Conservation (phyloP, 1,140 invertebrate genomes). For the Nixonia krombeini region DNA sequence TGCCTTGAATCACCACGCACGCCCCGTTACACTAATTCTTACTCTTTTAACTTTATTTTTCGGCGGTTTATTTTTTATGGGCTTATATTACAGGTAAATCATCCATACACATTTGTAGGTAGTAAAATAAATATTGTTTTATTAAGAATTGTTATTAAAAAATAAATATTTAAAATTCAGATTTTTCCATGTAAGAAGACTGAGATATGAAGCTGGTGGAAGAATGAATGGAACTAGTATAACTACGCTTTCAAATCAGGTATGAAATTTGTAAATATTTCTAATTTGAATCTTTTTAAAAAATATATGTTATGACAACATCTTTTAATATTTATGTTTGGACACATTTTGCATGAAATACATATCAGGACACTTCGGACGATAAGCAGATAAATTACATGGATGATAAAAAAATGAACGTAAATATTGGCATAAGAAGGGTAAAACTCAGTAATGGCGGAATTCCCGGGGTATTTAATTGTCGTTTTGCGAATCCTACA, state of each 20-base stretch:
- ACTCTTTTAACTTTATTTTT: conserved; percentile 75
- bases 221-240: conserved; percentile 65
- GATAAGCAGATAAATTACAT: conserved; percentile 61
- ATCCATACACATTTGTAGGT: too few species aligned
- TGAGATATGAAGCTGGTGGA: conserved; percentile 78
- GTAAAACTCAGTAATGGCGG: conserved; percentile 70
- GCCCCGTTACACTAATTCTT: conserved; percentile 74
- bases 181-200: conserved; percentile 79
- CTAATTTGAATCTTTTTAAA: neutral
- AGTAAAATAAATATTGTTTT: neutral
- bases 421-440: conserved; percentile 52
- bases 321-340: too few species aligned
- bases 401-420: conserved; percentile 58
- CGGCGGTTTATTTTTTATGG: conserved; percentile 87
- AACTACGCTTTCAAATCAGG: conserved; percentile 58
- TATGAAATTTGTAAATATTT: too few species aligned
- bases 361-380: conserved; percentile 54
- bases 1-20: conserved; percentile 57
- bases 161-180: too few species aligned
- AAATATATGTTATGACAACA: too few species aligned
- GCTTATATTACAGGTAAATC: conserved; percentile 83
- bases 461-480: conserved; percentile 91
- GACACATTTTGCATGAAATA: too few species aligned
- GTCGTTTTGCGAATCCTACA: conserved; percentile 84
- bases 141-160: too few species aligned